phyloP scores from a whole-genome alignment of 2,797 vertebrate genomes.

The Syngnathus acus region DNA sequence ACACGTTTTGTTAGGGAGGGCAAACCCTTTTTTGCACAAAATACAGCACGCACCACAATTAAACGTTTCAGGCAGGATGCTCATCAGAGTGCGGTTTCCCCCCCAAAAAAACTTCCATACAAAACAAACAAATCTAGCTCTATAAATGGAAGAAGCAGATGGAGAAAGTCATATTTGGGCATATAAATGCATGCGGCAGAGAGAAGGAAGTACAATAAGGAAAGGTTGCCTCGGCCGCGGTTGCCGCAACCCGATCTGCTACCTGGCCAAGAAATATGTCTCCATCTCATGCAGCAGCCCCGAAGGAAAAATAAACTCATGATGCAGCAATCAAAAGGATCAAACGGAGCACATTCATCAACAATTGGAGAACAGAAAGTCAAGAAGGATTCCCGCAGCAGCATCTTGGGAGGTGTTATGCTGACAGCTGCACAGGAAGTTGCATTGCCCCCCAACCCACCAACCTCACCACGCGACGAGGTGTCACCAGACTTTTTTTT shows the following conservation, averaged over 20 bases:
- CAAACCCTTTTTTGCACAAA: constrained; percentile 40
- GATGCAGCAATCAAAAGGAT: constrained; percentile 21
- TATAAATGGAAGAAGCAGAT: constrained; percentile 49
- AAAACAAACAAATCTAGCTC: constrained; percentile 59
- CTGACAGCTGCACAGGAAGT: constrained; percentile 73
- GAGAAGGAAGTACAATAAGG: background rate
- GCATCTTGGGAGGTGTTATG: constrained; percentile 56
- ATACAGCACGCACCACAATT: constrained; percentile 54
- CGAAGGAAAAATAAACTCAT: constrained; percentile 44
- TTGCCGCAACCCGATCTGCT: constrained; percentile 46
- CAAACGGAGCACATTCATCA: constrained; percentile 30
- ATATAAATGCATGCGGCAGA: constrained; percentile 22
- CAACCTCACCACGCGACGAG: constrained; percentile 49
- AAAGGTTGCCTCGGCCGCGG: background rate
- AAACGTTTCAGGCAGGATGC: constrained; percentile 66
- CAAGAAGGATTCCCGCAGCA: constrained; percentile 26
- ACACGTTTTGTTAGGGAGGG: constrained; percentile 31
- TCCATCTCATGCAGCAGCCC: constrained; percentile 2
- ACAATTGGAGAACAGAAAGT: constrained; percentile 17
- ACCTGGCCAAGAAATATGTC: constrained; percentile 41
- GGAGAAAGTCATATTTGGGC: constrained; percentile 46
- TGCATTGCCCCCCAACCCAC: constrained; percentile 41
- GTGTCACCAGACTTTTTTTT: constrained; percentile 69
- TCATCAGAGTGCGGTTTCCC: constrained; percentile 69
- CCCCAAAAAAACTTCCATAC: constrained; percentile 5